These are phyloP conservation scores for Cylindroiulus punctatus DNA, from an alignment of 2,888 invertebrate species.

Conservation along the genomic window DNA sequence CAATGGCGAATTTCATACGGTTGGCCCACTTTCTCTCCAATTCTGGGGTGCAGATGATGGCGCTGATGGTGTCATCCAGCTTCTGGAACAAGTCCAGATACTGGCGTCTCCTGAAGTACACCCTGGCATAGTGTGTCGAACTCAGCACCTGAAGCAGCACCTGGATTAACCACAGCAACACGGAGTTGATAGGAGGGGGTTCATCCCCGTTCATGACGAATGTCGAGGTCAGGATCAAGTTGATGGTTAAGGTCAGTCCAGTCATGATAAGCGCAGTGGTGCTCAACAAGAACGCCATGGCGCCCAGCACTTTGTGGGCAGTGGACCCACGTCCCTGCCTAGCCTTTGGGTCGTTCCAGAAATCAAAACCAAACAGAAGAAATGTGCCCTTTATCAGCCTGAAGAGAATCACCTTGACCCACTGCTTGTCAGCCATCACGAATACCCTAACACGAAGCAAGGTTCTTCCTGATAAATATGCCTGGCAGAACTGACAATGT, in stretches of 20 bases:
- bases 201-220: background rate
- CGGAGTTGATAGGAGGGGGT: background rate
- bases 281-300: background rate
- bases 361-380: background rate
- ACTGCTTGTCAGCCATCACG: background rate
- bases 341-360: background rate
- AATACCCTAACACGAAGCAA: background rate
- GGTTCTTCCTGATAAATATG: background rate
- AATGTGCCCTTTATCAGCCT: background rate
- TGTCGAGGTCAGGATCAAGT: background rate
- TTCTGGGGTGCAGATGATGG: background rate
- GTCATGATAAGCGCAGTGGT: background rate
- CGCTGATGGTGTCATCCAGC: background rate
- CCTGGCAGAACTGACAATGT: background rate
- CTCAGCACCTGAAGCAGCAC: background rate
- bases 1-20: background rate
- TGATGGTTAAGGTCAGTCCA: background rate
- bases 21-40: background rate
- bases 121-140: background rate
- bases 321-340: background rate
- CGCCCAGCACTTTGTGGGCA: background rate
- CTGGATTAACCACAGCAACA: background rate
- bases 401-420: constrained; percentile 7
- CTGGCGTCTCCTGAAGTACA: background rate
- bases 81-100: background rate